These are phyloP conservation scores for Corythoichthys haematopterus DNA, from an alignment of 2,113 vertebrate species.

Conservation along the genomic window DNA sequence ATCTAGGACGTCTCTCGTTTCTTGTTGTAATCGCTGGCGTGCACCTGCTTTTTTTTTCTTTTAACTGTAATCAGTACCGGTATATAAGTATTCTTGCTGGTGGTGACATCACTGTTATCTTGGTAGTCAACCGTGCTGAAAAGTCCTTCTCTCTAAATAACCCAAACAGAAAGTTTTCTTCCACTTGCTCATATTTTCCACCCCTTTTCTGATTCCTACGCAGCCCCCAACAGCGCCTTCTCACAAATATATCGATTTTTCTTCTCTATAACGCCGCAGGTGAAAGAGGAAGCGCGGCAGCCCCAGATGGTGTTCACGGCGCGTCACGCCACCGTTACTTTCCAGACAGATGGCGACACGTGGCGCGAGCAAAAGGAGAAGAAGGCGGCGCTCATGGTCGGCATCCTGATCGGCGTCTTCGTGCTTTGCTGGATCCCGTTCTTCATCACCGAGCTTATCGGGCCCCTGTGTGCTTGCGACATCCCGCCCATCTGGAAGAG, in stretches of 20 bases:
- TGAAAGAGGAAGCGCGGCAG: conserved; percentile 76
- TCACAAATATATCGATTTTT: not conserved
- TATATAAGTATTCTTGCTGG: too few species aligned
- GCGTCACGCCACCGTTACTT: conserved; percentile 83
- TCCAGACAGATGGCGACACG: conserved; percentile 86
- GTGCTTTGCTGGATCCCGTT: conserved; percentile 97
- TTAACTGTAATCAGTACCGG: too few species aligned
- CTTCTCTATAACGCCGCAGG: conserved; percentile 63
- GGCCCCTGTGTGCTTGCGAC: conserved; percentile 84
- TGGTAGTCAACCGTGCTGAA: too few species aligned
- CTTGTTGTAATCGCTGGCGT: too few species aligned
- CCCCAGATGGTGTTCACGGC: conserved; percentile 85
- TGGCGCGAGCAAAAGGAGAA: conserved; percentile 95
- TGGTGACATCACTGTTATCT: too few species aligned
- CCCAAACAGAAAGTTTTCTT: not conserved
- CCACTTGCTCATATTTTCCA: not conserved
- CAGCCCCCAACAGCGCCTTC: too few species aligned
- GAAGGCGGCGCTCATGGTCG: conserved; percentile 90
- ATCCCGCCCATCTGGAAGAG: conserved; percentile 91
- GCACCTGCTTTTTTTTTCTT: too few species aligned
- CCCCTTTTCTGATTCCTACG: not conserved
- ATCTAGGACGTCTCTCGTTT: too few species aligned
- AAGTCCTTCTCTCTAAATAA: not conserved
- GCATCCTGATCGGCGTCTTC: conserved; percentile 91
- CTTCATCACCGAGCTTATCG: conserved; percentile 90